Conservation (phyloP, 2,888 invertebrate species). For the Diarsia brunnea region DNA sequence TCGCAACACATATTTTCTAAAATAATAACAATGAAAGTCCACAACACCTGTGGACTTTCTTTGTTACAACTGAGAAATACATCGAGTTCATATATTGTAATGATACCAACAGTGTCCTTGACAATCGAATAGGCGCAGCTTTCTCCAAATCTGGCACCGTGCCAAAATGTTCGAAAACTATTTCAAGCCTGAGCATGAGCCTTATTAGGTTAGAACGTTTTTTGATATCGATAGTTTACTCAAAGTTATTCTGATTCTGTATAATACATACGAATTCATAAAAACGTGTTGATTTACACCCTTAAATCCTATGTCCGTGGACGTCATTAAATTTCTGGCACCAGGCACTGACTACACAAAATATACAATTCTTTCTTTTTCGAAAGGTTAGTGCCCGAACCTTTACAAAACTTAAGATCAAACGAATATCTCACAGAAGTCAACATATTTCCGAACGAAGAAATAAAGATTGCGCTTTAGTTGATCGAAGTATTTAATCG, state of each 20-base stretch:
- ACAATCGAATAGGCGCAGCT: slow-evolving; percentile 15
- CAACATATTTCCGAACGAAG: neutral
- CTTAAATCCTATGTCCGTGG: too few species aligned
- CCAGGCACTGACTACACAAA: too few species aligned
- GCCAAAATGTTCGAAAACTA: slow-evolving; percentile 14
- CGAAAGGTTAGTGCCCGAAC: neutral
- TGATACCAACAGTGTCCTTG: neutral
- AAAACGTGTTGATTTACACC: neutral
- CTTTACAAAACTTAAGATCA: neutral
- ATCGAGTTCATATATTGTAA: neutral
- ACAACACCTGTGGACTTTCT: too few species aligned
- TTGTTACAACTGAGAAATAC: neutral
- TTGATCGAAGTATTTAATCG: slow-evolving; percentile 17
- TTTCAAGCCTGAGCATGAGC: slow-evolving; percentile 7
- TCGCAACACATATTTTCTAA: neutral
- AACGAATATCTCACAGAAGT: neutral
- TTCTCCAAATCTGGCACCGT: slow-evolving; percentile 5
- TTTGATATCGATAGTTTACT: neutral
- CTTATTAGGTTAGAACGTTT: slow-evolving; percentile 29
- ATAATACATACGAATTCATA: neutral
- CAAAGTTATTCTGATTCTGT: neutral
- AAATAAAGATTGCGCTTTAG: slow-evolving; percentile 1
- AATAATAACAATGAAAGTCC: neutral
- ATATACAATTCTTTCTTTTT: too few species aligned
- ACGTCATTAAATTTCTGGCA: too few species aligned